These are phyloP conservation scores for Pseudorectes ferrugineus DNA, from an alignment of 2,113 vertebrate species.

Conservation along the genomic window DNA sequence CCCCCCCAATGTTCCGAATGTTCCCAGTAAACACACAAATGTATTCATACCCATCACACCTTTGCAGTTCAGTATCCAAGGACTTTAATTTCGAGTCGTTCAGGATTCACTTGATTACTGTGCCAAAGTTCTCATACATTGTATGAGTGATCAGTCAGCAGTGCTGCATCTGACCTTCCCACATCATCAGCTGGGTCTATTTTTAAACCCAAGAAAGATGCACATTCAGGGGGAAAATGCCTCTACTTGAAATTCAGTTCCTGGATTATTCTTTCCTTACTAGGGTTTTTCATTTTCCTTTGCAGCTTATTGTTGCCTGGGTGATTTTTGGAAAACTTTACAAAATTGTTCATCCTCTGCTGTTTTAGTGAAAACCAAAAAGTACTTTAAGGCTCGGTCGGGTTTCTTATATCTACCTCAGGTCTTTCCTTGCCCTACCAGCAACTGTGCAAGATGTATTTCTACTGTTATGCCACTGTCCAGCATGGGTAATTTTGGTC, in stretches of 20 bases:
- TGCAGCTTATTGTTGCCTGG: neutral
- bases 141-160: neutral
- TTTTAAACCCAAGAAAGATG: neutral
- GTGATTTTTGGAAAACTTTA: neutral
- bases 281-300: neutral
- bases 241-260: neutral
- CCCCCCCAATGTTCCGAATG: neutral
- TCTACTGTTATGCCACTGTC: neutral
- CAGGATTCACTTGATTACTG: neutral
- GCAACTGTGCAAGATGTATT: neutral
- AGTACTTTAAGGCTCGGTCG: neutral
- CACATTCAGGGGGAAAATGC: neutral
- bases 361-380: neutral
- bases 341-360: neutral
- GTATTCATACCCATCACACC: neutral
- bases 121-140: neutral
- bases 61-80: neutral
- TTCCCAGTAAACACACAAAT: neutral
- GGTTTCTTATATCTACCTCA: neutral
- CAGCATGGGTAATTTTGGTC: neutral
- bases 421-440: neutral
- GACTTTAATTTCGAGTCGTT: neutral
- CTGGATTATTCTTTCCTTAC: neutral
- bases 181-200: neutral
- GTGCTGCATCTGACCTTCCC: neutral